Evolutionary conservation across 1,140 invertebrate genomes (phyloP), one percentile per base, ranked within the genome.

Genomic region (Chlorops oryzae): DNA sequence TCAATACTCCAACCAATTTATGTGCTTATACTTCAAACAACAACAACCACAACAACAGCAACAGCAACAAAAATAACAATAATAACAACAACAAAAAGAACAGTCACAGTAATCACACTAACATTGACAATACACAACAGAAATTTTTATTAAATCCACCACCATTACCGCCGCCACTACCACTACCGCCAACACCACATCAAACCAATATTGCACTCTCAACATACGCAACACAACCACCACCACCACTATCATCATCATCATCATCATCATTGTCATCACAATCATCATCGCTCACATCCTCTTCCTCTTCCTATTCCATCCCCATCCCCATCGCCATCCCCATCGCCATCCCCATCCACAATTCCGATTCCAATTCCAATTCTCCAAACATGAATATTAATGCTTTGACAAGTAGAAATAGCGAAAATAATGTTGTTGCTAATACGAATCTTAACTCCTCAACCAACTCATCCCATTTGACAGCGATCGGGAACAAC

Each of bases 81-180:
- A 51, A 47, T 15, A 22, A 54, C 43, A 51, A 13, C 38, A 50
- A 51, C 51, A 50, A 38, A 25, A 52, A 13, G 23, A 59, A 25
- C 24, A 56, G 34, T 37, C 41, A 22, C 47, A 34, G 3, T 17
- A 45, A 17, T 34, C 32, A 46, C 35, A 35, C 12, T 24, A 35
- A 15, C 17, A 6, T 15, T 34, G 17, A 35, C 9, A 35, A 32
- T 5, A n/a, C n/a, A 32, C n/a, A 32, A 32, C 27, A 32, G 7
- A 32, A n/a, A n/a, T n/a, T n/a, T n/a, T n/a, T n/a, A n/a, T n/a
- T n/a, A n/a, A n/a, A n/a, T n/a, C n/a, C n/a, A n/a, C 39, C 44
- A 35, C 41, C 50, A 27, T 57, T 57, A 41, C 21, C 40, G 28
- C n/a, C 17, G 17, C 48, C 58, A 15, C 41, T 54, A 50, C 28